Base-by-base conservation (phyloP, 2,888 invertebrate species). In the Frankliniella intonsa region DNA sequence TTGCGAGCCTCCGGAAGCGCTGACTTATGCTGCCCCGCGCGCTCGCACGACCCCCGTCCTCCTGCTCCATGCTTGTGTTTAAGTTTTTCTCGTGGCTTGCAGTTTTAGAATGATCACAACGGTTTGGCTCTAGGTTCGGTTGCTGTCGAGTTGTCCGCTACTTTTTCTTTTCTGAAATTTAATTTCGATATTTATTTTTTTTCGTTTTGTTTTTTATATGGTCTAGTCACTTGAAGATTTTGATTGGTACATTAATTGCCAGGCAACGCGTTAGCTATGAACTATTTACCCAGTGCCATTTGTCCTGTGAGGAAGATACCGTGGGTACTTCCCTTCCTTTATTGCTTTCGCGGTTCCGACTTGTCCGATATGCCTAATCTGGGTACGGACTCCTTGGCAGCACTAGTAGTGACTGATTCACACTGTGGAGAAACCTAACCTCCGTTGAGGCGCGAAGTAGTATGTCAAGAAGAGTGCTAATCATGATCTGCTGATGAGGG, bases 391-490 rank as follows among this genome's bases (percentile, higher is more conserved):
- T 5, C 5, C 12, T 55, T 55, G 55, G 19, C 55, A 55, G 55
- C 55, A 19, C 55, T 55, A 55, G 55, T 55, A 55, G 55, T 0
- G 19, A 7, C 55, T 14, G 55, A 55, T 17, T 17, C 55, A 12
- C 17, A 55, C 14, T 55, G 14, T 55, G 38, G 38, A 38, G 38
- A 38, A 38, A 38, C 38, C 38, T 38, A 38, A 38, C 38, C 38
- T 38, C 3, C 38, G 38, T 5, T 3, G 25, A 22, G 69, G 25
- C 5, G 69, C 69, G 22, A 76, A 25, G 69, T 76, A 9, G 55
- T 0, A 25, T 76, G 69, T 76, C 69, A 76, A 25, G 69, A 22
- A 25, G 69, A 76, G 69, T 76, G 69, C 69, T 76, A 76, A 76
- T 22, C n/a, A 76, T 55, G 55, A 19, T 55, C 14, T 5, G 22